These are phyloP conservation scores for Actinia tenebrosa DNA, from an alignment of 64 coral and sea anemone species.

Conservation along the genomic window DNA sequence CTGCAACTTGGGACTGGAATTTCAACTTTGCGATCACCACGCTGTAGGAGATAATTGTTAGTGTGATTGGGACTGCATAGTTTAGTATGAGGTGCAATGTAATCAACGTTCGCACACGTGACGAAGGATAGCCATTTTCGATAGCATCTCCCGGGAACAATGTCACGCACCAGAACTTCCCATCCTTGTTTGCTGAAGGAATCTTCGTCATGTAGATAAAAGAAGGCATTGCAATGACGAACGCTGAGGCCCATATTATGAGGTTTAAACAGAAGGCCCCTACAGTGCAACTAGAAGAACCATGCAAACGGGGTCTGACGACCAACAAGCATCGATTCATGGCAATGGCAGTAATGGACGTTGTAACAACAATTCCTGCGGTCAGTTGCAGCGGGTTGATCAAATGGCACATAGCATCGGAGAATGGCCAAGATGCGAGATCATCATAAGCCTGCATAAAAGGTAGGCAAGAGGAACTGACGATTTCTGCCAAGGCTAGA, in stretches of 20 bases:
- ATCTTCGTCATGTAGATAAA: constrained; percentile 7
- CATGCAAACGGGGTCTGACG: neutral
- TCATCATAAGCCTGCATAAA: constrained; percentile 7
- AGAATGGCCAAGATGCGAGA: neutral
- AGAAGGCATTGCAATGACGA: constrained; percentile 7
- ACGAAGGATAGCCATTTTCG: neutral
- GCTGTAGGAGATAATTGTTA: constrained; percentile 32
- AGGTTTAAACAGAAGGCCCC: neutral
- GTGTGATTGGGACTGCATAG: neutral
- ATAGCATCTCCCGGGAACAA: neutral
- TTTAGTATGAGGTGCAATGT: constrained; percentile 4
- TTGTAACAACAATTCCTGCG: constrained; percentile 11
- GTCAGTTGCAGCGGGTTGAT: neutral
- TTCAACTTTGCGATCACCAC: constrained; percentile 2
- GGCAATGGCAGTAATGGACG: constrained; percentile 40
- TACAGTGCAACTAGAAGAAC: neutral
- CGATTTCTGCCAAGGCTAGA: constrained; percentile 51
- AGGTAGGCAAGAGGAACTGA: constrained; percentile 3
- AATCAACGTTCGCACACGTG: neutral
- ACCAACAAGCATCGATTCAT: constrained; percentile 37
- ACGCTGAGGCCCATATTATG: neutral
- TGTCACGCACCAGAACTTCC: neutral
- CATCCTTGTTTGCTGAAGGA: neutral
- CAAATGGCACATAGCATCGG: constrained; percentile 17
- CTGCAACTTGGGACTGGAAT: neutral